Percentiles rank a stretch among this genome's conserved stretches.
These are phyloP conservation scores for Trematocara variabile DNA, from an alignment of 2,113 vertebrate species.

Conservation along the genomic window DNA sequence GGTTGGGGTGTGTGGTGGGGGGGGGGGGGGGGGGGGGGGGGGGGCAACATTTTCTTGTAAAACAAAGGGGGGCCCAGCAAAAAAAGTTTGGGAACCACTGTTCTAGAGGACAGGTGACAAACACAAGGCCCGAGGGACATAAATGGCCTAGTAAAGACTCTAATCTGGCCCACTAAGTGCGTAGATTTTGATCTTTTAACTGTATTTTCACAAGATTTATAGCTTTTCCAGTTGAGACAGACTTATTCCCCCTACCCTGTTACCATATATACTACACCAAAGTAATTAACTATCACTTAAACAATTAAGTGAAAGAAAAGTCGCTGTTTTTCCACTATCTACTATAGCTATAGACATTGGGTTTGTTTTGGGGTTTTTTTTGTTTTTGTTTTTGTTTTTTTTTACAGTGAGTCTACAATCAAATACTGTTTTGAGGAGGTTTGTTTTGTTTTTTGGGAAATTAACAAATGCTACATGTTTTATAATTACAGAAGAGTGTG, in stretches of 20 bases:
- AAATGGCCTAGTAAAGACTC: not conserved
- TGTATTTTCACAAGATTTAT: not conserved
- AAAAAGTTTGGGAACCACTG: no score
- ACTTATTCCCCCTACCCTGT: not conserved
- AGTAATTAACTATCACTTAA: not conserved
- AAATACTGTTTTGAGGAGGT: not conserved
- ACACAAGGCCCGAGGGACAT: fast-evolving
- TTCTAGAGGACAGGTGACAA: not conserved
- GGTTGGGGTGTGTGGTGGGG: no score
- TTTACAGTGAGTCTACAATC: not conserved
- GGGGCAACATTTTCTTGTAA: no score
- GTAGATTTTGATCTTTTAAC: not conserved
- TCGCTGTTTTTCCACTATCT: not conserved
- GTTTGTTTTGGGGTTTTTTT: not conserved
- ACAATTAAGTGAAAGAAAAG: not conserved
- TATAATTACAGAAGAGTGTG: not conserved
- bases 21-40: no score
- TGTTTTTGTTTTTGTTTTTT: not conserved
- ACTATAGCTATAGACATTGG: not conserved
- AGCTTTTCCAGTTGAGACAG: not conserved
- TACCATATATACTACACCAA: not conserved
- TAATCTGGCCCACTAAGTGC: not conserved
- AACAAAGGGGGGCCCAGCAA: no score
- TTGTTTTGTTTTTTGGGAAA: not conserved
- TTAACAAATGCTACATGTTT: not conserved